phyloP scores from a whole-genome alignment of 2,888 invertebrate species.

The Hybos culiciformis region DNA sequence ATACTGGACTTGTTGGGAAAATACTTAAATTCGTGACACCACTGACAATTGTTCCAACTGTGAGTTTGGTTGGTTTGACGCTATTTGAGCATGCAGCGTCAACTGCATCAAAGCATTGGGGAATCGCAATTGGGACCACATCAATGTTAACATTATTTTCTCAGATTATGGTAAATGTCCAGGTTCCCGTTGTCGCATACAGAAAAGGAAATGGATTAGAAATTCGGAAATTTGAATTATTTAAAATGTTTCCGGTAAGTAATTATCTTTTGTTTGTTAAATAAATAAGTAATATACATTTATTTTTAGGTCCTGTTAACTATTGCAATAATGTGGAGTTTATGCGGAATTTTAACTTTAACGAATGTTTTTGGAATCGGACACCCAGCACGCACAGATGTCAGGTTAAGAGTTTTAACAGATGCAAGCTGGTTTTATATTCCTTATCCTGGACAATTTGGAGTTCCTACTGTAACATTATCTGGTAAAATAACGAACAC shows the following conservation, averaged over 20 bases:
- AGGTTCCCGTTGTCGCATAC: conserved; percentile 46
- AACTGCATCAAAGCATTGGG: conserved; percentile 76
- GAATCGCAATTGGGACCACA: conserved; percentile 63
- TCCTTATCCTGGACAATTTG: conserved; percentile 76
- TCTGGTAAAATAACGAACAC: conserved; percentile 18
- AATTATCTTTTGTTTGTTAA: neutral
- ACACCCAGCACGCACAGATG: conserved; percentile 61
- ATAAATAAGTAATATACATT: conserved; percentile 1
- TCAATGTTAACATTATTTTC: conserved; percentile 63
- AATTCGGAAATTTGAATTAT: conserved; percentile 51
- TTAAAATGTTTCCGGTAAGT: conserved; percentile 66
- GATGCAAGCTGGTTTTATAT: conserved; percentile 67
- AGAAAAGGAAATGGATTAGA: conserved; percentile 42
- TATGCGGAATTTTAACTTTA: conserved; percentile 55
- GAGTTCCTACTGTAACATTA: conserved; percentile 54
- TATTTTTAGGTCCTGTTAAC: conserved; percentile 52
- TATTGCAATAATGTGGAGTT: conserved; percentile 60
- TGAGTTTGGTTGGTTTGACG: conserved; percentile 68
- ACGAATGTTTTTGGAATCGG: conserved; percentile 47
- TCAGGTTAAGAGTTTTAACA: conserved; percentile 51
- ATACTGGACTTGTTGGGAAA: conserved; percentile 59
- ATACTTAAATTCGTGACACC: conserved; percentile 66
- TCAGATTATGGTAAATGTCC: conserved; percentile 56
- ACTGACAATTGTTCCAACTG: conserved; percentile 70
- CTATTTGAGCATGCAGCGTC: conserved; percentile 67